Evolutionary conservation across 2,888 invertebrate genomes (phyloP).

Genomic region (Augiades crinisus): DNA sequence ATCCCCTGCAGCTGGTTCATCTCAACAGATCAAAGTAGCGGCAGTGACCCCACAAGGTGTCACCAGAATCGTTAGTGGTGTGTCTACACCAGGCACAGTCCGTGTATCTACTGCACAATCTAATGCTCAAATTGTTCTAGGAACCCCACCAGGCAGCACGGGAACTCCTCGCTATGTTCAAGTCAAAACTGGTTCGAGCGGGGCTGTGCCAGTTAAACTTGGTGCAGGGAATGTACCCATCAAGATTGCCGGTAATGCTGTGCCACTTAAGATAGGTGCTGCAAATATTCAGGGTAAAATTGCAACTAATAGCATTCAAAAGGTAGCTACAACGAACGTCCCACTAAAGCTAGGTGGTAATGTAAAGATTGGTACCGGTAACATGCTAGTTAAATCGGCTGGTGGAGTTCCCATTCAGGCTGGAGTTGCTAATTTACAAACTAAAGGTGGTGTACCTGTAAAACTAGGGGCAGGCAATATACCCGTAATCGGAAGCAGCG

Average conservation of each 20-base stretch:
- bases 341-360: slow-evolving; percentile 72
- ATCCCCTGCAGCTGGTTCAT: slow-evolving; percentile 57
- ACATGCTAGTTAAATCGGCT: slow-evolving; percentile 70
- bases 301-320: slow-evolving; percentile 58
- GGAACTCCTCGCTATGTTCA: slow-evolving; percentile 68
- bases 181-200: slow-evolving; percentile 63
- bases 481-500: slow-evolving; percentile 62
- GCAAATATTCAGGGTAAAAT: slow-evolving; percentile 68
- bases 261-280: slow-evolving; percentile 68
- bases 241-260: slow-evolving; percentile 59
- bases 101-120: slow-evolving; percentile 67
- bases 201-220: slow-evolving; percentile 61
- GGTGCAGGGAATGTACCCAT: slow-evolving; percentile 63
- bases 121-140: slow-evolving; percentile 62
- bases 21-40: slow-evolving; percentile 70
- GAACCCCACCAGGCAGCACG: slow-evolving; percentile 48
- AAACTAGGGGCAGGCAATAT: slow-evolving; percentile 64
- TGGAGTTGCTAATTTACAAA: slow-evolving; percentile 56
- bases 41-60: slow-evolving; percentile 68
- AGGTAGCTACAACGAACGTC: slow-evolving; percentile 54
- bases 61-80: slow-evolving; percentile 69
- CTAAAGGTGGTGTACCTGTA: slow-evolving; percentile 63
- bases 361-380: slow-evolving; percentile 72
- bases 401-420: slow-evolving; percentile 64
- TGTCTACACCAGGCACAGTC: slow-evolving; percentile 57